phyloP scores from a whole-genome alignment of 2,888 invertebrate genomes.

The Drosophila quinaria region DNA sequence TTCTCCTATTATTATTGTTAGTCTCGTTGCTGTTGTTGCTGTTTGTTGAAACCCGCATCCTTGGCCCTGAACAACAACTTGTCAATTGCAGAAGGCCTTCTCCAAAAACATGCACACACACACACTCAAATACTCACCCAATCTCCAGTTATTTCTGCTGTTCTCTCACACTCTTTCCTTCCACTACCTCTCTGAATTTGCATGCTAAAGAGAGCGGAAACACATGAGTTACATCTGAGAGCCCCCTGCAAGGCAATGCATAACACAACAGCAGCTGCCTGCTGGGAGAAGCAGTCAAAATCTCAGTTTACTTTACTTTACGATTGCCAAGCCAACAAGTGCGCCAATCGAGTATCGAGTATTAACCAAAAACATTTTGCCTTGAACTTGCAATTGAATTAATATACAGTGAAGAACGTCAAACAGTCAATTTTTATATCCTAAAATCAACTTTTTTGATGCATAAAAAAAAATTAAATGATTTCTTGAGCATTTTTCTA shows the following conservation, averaged over 20 bases:
- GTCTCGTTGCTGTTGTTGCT: constrained; percentile 15
- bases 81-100: constrained; percentile 62
- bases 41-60: constrained; percentile 53
- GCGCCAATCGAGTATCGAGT: neutral
- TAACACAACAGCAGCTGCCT: constrained; percentile 7
- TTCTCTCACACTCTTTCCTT: neutral
- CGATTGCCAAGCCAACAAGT: constrained; percentile 8
- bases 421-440: neutral
- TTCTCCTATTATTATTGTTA: constrained; percentile 18
- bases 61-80: constrained; percentile 71
- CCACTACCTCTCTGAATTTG: neutral
- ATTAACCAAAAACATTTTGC: neutral
- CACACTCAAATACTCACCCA: neutral
- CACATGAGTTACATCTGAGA: constrained; percentile 7
- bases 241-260: neutral
- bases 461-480: too few relatives aligned
- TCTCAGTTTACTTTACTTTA: constrained; percentile 3
- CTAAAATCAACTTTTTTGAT: too few relatives aligned
- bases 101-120: constrained; percentile 3
- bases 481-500: too few relatives aligned
- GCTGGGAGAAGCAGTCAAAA: constrained; percentile 1
- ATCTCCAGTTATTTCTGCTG: too few relatives aligned
- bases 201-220: constrained; percentile 5
- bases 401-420: neutral
- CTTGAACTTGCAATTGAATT: neutral